Evolutionary conservation across 2,888 invertebrate species (phyloP).

Genomic region (Gastrophysa polygoni): DNA sequence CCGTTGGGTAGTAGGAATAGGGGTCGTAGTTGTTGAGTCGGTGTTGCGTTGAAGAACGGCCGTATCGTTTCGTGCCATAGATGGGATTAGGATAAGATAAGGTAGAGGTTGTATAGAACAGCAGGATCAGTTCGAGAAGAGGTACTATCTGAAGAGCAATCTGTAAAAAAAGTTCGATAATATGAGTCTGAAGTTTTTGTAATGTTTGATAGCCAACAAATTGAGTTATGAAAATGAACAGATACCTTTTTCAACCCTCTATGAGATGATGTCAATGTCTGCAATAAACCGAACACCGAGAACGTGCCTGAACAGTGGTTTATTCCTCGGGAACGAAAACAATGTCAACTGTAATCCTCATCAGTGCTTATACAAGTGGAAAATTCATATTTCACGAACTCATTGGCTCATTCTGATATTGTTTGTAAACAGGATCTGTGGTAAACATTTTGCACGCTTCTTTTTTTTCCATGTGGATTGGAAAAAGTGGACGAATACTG

Average conservation of each 20-base stretch:
- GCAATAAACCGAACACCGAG: no score
- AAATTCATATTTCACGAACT: no score
- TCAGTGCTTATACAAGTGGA: neutral
- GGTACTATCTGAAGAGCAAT: conserved; percentile 49
- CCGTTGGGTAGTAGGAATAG: conserved; percentile 37
- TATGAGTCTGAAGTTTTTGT: neutral
- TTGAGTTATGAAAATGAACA: no score
- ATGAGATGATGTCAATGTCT: no score
- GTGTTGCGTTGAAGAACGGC: conserved; percentile 43
- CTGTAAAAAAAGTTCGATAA: conserved; percentile 45
- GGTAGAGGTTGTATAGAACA: conserved; percentile 45
- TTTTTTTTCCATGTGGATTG: neutral
- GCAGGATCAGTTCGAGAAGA: conserved; percentile 49
- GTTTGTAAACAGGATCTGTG: neutral
- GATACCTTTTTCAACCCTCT: no score
- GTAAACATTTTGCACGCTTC: neutral
- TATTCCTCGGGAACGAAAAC: neutral
- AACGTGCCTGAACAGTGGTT: no score
- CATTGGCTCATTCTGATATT: neutral
- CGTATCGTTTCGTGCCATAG: conserved; percentile 57
- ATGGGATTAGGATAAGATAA: conserved; percentile 49
- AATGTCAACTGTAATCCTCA: neutral
- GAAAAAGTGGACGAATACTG: neutral
- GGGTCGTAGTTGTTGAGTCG: conserved; percentile 40
- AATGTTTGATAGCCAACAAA: neutral